These are phyloP conservation scores for Drosophila nikananu DNA, from an alignment of 1,140 invertebrate genomes.

Conservation along the genomic window DNA sequence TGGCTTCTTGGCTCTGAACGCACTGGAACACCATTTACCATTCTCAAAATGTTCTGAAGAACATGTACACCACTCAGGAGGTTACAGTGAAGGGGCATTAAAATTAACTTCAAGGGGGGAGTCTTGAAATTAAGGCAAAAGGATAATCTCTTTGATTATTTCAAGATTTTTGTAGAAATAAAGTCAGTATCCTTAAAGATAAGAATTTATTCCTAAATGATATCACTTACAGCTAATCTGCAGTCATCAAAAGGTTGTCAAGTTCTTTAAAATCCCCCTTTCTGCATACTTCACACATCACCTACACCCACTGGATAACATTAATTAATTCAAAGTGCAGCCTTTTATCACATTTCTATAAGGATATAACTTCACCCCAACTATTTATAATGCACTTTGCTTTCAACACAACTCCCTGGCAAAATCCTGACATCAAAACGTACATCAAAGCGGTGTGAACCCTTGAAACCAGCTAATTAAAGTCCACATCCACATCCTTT, in stretches of 20 bases:
- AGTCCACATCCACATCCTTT: neutral
- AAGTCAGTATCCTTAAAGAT: rapidly evolving
- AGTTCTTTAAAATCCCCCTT: neutral
- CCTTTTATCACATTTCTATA: neutral
- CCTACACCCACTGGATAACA: no score
- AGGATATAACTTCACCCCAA: neutral
- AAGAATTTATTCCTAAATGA: neutral
- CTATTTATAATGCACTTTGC: conserved; percentile 1
- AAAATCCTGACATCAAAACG: neutral
- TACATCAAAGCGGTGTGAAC: conserved; percentile 25
- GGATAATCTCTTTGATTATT: no score
- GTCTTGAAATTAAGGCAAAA: neutral
- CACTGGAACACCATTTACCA: conserved; percentile 21
- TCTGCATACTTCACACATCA: neutral
- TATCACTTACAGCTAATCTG: neutral
- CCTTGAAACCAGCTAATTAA: conserved; percentile 29
- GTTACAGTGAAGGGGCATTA: conserved; percentile 27
- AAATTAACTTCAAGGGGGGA: neutral
- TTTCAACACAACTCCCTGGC: neutral
- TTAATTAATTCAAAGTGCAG: conserved; percentile 1
- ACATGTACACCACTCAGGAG: neutral
- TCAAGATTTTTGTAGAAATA: neutral
- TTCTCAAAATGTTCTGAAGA: conserved; percentile 3
- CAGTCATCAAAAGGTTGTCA: neutral
- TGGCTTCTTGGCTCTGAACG: conserved; percentile 52